These are phyloP conservation scores for Beris morrisii DNA, from an alignment of 2,888 invertebrate species.

Conservation along the genomic window DNA sequence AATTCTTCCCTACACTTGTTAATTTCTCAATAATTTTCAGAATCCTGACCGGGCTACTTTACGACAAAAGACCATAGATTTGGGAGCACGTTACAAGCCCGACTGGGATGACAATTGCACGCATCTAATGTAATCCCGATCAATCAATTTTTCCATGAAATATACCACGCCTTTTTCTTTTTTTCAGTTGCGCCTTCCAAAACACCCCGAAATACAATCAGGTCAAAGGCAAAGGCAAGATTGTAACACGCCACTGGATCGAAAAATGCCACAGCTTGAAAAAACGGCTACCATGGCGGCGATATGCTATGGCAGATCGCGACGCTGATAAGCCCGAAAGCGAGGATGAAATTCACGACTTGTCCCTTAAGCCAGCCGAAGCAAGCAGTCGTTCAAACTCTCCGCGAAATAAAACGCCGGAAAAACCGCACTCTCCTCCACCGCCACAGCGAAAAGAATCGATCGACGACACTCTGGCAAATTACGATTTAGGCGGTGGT, in stretches of 20 bases:
- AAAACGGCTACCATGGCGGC: conserved; percentile 57
- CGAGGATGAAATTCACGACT: conserved; percentile 52
- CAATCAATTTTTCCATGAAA: background rate
- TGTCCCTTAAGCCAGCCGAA: conserved; percentile 41
- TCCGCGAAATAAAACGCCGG: no score
- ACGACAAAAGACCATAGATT: conserved; percentile 67
- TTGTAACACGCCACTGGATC: conserved; percentile 76
- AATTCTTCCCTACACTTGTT: background rate
- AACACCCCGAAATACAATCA: conserved; percentile 86
- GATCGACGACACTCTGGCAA: conserved; percentile 2
- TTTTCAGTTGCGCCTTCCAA: conserved; percentile 79
- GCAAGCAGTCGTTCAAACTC: background rate
- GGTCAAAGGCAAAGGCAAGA: conserved; percentile 65
- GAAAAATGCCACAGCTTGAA: conserved; percentile 63
- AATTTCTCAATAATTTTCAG: conserved; percentile 51
- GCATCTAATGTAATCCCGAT: conserved; percentile 72
- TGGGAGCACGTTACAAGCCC: conserved; percentile 78
- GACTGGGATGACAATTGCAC: conserved; percentile 79
- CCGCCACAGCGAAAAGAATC: conserved; percentile 25
- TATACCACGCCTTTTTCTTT: conserved; percentile 10
- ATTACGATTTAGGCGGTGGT: conserved; percentile 34
- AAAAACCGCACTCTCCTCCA: background rate
- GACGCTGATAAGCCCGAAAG: conserved; percentile 48
- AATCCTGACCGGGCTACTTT: conserved; percentile 75
- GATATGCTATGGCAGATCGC: conserved; percentile 49